These are phyloP conservation scores for Cremastobaeus sp. DNA, from an alignment of 2,888 invertebrate species.

Conservation along the genomic window DNA sequence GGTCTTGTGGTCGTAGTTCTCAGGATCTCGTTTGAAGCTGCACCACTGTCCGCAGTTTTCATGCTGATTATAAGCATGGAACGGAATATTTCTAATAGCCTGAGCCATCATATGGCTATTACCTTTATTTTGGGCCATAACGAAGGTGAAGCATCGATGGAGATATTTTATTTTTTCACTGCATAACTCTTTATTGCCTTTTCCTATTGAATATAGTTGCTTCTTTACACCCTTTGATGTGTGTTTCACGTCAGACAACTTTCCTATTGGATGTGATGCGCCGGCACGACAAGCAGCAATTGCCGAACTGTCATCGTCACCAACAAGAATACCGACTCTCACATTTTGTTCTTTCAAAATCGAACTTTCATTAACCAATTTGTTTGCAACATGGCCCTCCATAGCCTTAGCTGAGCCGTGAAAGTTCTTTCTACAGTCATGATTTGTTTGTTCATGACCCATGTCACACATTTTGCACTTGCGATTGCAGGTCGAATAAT, in stretches of 20 bases:
- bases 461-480: slow-evolving; percentile 64
- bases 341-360: slow-evolving; percentile 61
- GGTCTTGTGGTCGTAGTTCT: slow-evolving; percentile 19
- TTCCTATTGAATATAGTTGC: slow-evolving; percentile 37
- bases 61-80: slow-evolving; percentile 57
- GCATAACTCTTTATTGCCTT: slow-evolving; percentile 30
- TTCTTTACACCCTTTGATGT: slow-evolving; percentile 54
- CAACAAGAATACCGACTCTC: slow-evolving; percentile 63
- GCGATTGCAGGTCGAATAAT: slow-evolving; percentile 62
- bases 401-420: too few relatives aligned
- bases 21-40: slow-evolving; percentile 36
- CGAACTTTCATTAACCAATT: too few relatives aligned
- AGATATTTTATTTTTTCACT: slow-evolving; percentile 56
- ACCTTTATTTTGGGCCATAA: slow-evolving; percentile 58
- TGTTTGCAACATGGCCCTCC: too few relatives aligned
- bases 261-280: slow-evolving; percentile 55
- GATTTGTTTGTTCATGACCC: slow-evolving; percentile 46
- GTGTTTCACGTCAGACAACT: slow-evolving; percentile 64
- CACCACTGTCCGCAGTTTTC: too few relatives aligned
- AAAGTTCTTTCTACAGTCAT: slow-evolving; percentile 64
- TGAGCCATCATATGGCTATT: slow-evolving; percentile 37
- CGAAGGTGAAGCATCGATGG: slow-evolving; percentile 63
- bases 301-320: too few relatives aligned
- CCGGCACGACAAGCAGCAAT: slow-evolving; percentile 54
- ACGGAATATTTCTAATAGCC: slow-evolving; percentile 46